Percentiles rank a stretch among this genome's conserved stretches.
phyloP scores from a whole-genome alignment of 2,113 vertebrate species.

The Forbesichthys papilliferus region DNA sequence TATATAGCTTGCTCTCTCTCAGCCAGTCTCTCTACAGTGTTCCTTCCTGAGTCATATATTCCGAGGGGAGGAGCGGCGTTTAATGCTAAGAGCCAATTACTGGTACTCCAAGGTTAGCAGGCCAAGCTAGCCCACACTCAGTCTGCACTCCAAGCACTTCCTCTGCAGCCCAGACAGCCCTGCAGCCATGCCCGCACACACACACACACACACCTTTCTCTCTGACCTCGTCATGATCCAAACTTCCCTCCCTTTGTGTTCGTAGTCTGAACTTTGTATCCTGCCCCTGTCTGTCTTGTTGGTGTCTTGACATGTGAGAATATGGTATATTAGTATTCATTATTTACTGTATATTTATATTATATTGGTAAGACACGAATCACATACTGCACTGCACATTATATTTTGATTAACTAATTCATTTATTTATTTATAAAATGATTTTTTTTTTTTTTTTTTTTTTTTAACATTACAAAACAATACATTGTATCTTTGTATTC shows the following conservation, averaged over 20 bases:
- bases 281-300: not conserved
- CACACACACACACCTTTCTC: conserved; percentile 4
- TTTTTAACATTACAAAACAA: no score
- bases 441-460: no score
- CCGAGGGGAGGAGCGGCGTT: conserved; percentile 48
- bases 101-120: conserved; percentile 68
- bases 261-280: not conserved
- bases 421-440: no score
- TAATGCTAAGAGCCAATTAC: conserved; percentile 75
- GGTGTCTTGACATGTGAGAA: no score
- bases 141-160: conserved; percentile 57
- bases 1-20: not conserved
- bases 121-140: conserved; percentile 57
- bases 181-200: conserved; percentile 29
- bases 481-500: no score
- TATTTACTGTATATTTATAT: no score
- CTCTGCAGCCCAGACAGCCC: conserved; percentile 42
- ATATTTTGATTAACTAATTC: no score
- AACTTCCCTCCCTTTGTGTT: not conserved
- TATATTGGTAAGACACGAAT: no score
- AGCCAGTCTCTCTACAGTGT: conserved; percentile 15
- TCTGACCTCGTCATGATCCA: conserved; percentile 12
- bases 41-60: conserved; percentile 39
- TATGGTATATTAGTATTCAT: no score
- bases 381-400: no score